Conservation (phyloP, 2,888 invertebrate genomes). For the Myopa tessellatipennis region DNA sequence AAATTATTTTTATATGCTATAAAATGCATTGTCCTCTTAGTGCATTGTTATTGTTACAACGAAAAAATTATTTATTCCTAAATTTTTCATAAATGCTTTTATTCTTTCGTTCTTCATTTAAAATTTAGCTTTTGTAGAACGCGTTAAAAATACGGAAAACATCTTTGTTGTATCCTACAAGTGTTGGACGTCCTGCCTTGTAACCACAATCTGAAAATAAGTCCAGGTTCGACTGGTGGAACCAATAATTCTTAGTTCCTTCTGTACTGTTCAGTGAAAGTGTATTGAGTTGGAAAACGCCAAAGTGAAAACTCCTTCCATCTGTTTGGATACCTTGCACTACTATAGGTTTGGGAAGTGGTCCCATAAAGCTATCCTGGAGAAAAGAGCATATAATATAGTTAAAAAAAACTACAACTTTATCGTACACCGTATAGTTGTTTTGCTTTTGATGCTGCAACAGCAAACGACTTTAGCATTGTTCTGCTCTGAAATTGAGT, state of each 20-base stretch:
- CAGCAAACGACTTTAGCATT: slow-evolving; percentile 79
- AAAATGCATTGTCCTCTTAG: no score
- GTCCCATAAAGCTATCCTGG: slow-evolving; percentile 38
- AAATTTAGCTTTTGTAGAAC: slow-evolving; percentile 76
- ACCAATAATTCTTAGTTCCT: slow-evolving; percentile 83
- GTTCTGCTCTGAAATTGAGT: slow-evolving; percentile 78
- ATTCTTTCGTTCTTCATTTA: no score
- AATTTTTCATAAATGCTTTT: background rate
- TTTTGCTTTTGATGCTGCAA: slow-evolving; percentile 82
- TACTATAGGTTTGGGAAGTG: slow-evolving; percentile 80
- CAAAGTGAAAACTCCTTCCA: slow-evolving; percentile 82
- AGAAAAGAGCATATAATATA: slow-evolving; percentile 63
- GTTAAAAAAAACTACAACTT: background rate
- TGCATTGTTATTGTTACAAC: no score
- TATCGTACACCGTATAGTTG: slow-evolving; percentile 73
- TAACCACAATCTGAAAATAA: slow-evolving; percentile 77
- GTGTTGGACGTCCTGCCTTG: slow-evolving; percentile 73
- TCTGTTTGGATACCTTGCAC: slow-evolving; percentile 87
- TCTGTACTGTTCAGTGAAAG: slow-evolving; percentile 74
- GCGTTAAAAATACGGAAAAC: slow-evolving; percentile 83
- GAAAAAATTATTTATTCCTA: background rate
- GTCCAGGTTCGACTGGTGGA: slow-evolving; percentile 74
- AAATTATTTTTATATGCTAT: no score
- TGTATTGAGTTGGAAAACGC: slow-evolving; percentile 86
- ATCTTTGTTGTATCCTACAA: slow-evolving; percentile 82